Base-by-base conservation (phyloP, 2,113 vertebrate genomes). In the Microcebus ravelobensis region DNA sequence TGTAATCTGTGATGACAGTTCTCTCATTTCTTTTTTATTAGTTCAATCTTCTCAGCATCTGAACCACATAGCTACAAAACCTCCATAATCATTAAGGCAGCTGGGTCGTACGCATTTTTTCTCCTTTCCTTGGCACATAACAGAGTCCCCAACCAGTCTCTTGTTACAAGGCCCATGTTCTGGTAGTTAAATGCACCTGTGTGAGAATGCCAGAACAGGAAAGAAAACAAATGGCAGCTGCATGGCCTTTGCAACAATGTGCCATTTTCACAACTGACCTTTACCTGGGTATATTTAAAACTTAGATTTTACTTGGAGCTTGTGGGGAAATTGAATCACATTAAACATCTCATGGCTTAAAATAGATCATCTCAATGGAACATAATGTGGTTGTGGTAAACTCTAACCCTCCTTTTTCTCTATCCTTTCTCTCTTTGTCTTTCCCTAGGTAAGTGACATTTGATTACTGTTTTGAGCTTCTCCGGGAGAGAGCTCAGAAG, bases 1-100 rank as follows among this genome's bases (percentile, higher is more conserved):
- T 98, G 97, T 98, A 98, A 98, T 98, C 98, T 98, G 98, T 96
- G 96, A 97, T 98, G 98, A 98, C 98, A 98, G 97, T 98, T 98
- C 98, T 98, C 98, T 98, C 98, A 98, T 98, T 98, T 98, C 98
- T 98, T 98, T 99, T 98, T 98, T 98, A 98, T 98, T 98, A 98
- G 98, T 98, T 98, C 98, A 98, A 96, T 98, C 98, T 98, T 98
- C 97, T 96, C 97, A 96, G 98, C 98, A 98, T 99, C 98, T 98
- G 98, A 98, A 98, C 98, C 97, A 94, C 98, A 97, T 92, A 98
- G 97, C 88, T 27, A 88, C 1, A 77, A 97, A 95, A 96, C 92
- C 97, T 98, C 98, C 67, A 94, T 98, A 97, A 98, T 98, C 97
- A 97, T 97, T 97, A 83, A 96, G 96, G 98, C 97, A 97, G 97